These are phyloP conservation scores for Pleuronectes platessa DNA, from an alignment of 2,113 vertebrate genomes.

Conservation along the genomic window DNA sequence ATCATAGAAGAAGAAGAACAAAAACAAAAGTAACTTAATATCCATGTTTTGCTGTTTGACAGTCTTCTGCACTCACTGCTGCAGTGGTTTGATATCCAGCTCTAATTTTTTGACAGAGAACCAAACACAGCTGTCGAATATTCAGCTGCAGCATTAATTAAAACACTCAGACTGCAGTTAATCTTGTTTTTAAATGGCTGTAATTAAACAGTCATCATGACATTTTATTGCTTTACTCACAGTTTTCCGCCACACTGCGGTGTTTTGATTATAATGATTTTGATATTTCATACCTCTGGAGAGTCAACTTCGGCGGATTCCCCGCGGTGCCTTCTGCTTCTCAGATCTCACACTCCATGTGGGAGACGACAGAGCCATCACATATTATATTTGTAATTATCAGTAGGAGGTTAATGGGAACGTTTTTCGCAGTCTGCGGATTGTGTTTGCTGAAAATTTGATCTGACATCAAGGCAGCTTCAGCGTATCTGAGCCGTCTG, in stretches of 20 bases:
- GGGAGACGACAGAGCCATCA: slow-evolving; percentile 25
- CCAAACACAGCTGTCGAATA: not conserved
- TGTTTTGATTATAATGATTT: slow-evolving; percentile 41
- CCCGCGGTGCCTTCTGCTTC: slow-evolving; percentile 43
- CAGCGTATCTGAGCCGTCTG: slow-evolving; percentile 17
- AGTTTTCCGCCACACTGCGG: slow-evolving; percentile 17
- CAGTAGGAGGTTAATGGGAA: slow-evolving; percentile 53
- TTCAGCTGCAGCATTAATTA: slow-evolving; percentile 32
- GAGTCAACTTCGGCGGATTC: slow-evolving; percentile 21
- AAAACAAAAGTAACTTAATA: no score
- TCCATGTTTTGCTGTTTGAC: no score
- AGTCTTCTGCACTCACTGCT: not conserved
- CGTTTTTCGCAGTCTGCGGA: slow-evolving; percentile 24
- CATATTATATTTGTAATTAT: slow-evolving; percentile 54
- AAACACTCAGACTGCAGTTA: slow-evolving; percentile 23
- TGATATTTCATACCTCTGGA: slow-evolving; percentile 37
- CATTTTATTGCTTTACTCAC: slow-evolving; percentile 29
- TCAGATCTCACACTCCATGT: slow-evolving; percentile 33
- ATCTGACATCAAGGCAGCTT: slow-evolving; percentile 44
- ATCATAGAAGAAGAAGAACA: no score
- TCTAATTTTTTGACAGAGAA: not conserved
- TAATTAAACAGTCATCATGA: slow-evolving; percentile 41
- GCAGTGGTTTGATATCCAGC: not conserved
- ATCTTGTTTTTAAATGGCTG: slow-evolving; percentile 47
- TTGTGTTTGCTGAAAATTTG: slow-evolving; percentile 57